Conservation (phyloP, 1,140 invertebrate genomes). For the Matsumurasca onukii region DNA sequence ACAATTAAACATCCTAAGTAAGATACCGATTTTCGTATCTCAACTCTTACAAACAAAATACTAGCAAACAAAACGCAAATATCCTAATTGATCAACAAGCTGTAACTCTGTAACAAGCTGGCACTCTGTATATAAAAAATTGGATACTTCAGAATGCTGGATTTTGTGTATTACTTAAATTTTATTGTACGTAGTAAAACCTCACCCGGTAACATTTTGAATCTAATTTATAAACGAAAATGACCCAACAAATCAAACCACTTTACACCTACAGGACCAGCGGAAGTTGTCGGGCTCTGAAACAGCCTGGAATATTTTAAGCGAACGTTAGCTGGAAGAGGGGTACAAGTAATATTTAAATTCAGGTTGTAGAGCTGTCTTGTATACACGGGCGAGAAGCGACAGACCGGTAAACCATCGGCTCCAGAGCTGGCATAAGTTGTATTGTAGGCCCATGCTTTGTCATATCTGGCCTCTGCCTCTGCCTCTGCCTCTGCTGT, state of each 20-base stretch:
- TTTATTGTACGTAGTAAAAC: too few relatives aligned
- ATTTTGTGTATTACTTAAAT: too few relatives aligned
- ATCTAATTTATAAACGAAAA: background rate
- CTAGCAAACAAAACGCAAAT: too few relatives aligned
- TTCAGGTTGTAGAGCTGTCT: slow-evolving; percentile 18
- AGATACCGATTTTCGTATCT: too few relatives aligned
- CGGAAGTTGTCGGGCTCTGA: slow-evolving; percentile 11
- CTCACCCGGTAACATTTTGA: too few relatives aligned
- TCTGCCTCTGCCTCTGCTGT: too few relatives aligned
- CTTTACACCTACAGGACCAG: slow-evolving; percentile 12
- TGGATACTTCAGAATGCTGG: too few relatives aligned
- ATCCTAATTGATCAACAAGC: too few relatives aligned
- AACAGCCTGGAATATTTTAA: slow-evolving; percentile 18
- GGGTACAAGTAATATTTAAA: slow-evolving; percentile 25
- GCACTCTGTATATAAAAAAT: too few relatives aligned
- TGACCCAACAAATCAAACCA: slow-evolving; percentile 10
- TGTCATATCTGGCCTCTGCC: background rate
- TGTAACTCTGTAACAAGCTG: too few relatives aligned
- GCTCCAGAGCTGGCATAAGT: background rate
- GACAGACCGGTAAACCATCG: background rate
- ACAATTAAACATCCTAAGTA: too few relatives aligned
- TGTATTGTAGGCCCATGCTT: background rate
- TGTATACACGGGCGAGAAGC: slow-evolving; percentile 4
- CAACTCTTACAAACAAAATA: too few relatives aligned
- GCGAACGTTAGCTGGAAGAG: slow-evolving; percentile 6